Evolutionary conservation across 1,140 invertebrate species (phyloP), one percentile per base, ranked within the genome.

Genomic region (Neoseiulus cucumeris): DNA sequence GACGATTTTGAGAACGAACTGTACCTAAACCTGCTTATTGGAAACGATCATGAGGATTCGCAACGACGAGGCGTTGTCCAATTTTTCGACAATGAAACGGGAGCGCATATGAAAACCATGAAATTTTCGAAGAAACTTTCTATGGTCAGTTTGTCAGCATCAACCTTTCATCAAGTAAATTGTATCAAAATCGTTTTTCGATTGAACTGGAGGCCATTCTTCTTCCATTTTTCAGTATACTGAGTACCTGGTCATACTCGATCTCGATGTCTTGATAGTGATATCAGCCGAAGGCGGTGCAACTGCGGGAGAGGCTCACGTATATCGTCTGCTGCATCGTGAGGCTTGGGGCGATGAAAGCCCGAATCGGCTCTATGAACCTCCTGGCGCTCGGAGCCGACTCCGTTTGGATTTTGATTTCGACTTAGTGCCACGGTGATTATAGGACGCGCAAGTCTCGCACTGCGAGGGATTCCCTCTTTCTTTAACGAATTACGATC

Each of bases 1-100:
- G 51, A 59, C 33, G 51, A 59, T 20, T 59, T 18, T 20, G 51
- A 59, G 33, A 59, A 59, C 33, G 51, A 59, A 33, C 22, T 59
- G 22, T 18, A 59, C 22, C 6, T 59, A 20, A 17, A 18, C 14
- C 22, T 59, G n/a, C 51, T 59, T 14, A 29, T 59, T 12, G 51
- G 51, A 6, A 25, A 12, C 14, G 51, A 59, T 6, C 17, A 14
- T 20, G 51, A 20, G 25, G 51, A 59, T 59, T 20, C 25, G 14
- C 14, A 59, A 5, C 14, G 9, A 9, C 51, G 51, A 17, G 51
- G 51, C 2, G 22, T 59, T n/a, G 14, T 59, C 6, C 51, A 59
- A 59, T 18, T 59, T 25, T 59, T 59, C 33, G 51, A 59, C 22
- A 33, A 59, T 20, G 25, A 20, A 17, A 29, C 51, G 4, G 22